Evolutionary conservation across 2,888 invertebrate species (phyloP).

Genomic region (Oxystoma pomonae): DNA sequence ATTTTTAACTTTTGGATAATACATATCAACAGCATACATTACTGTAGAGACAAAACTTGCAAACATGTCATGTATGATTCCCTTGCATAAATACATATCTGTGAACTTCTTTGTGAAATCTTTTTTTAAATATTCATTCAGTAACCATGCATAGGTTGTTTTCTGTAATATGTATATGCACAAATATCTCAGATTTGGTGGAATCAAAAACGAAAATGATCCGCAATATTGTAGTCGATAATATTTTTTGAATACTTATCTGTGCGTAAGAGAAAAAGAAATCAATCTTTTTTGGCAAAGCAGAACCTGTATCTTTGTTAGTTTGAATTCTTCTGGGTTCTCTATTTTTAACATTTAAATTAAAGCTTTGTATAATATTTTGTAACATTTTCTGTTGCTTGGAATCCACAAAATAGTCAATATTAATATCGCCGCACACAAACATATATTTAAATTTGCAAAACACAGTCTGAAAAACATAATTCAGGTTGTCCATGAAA

Average conservation of each 20-base stretch:
- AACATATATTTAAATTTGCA: not conserved
- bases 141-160: not conserved
- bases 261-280: too few species aligned
- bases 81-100: not conserved
- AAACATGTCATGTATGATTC: not conserved
- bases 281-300: not conserved
- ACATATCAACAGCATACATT: not conserved
- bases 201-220: not conserved
- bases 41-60: not conserved
- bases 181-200: not conserved
- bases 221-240: not conserved
- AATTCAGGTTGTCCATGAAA: too few species aligned
- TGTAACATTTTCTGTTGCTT: not conserved
- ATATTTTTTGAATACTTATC: not conserved
- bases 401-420: not conserved
- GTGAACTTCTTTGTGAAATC: not conserved
- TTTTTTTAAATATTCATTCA: not conserved
- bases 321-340: not conserved
- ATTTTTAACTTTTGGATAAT: not conserved
- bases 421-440: not conserved
- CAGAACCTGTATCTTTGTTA: not conserved
- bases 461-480: too few species aligned
- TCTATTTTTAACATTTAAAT: not conserved
- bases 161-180: not conserved
- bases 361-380: not conserved